Evolutionary conservation across 2,888 invertebrate species (phyloP).

Genomic region (Bombylius major): DNA sequence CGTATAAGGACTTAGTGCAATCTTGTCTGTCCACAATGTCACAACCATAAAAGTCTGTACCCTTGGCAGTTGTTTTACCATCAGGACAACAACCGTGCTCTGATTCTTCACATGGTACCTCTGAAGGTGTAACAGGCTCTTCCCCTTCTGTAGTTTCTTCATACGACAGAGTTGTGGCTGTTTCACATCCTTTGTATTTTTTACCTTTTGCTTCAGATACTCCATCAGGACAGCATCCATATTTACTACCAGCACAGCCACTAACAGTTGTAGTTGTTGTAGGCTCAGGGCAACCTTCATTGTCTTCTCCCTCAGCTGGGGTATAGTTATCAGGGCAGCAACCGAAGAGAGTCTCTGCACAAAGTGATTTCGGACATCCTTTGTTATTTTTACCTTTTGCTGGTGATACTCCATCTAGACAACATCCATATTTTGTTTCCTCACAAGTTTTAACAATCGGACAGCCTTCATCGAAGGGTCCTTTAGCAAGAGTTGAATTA

Average conservation of each 20-base stretch:
- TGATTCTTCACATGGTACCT: constrained; percentile 12
- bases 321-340: constrained; percentile 74
- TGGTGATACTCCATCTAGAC: constrained; percentile 68
- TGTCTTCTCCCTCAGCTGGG: constrained; percentile 60
- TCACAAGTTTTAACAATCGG: constrained; percentile 58
- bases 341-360: constrained; percentile 69
- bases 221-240: constrained; percentile 61
- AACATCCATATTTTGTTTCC: constrained; percentile 66
- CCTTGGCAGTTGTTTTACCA: constrained; percentile 49
- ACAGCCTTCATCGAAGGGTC: constrained; percentile 73
- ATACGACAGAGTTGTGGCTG: constrained; percentile 4
- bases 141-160: constrained; percentile 16
- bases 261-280: constrained; percentile 41
- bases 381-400: constrained; percentile 54
- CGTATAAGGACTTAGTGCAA: constrained; percentile 46
- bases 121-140: constrained; percentile 18
- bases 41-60: constrained; percentile 35
- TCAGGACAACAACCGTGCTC: constrained; percentile 58
- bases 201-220: constrained; percentile 50
- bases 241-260: constrained; percentile 14
- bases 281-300: constrained; percentile 63
- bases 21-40: constrained; percentile 25
- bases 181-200: constrained; percentile 27
- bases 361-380: constrained; percentile 65
- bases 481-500: constrained; percentile 58